phyloP scores from a whole-genome alignment of 2,888 invertebrate species.

The Clistopyga incitator region DNA sequence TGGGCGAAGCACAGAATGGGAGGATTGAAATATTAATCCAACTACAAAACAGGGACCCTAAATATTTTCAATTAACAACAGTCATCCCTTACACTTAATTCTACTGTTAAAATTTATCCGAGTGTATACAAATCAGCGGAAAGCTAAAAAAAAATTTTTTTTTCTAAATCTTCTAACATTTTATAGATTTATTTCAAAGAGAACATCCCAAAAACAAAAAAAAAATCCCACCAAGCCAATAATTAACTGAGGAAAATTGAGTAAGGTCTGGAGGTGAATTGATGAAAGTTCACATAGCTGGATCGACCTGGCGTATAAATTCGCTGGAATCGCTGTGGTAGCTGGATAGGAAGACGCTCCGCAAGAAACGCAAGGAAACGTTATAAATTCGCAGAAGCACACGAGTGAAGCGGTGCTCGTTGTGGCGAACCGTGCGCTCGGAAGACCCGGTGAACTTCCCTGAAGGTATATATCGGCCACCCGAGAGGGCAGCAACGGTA shows the following conservation, averaged over 20 bases:
- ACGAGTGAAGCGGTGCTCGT: constrained; percentile 60
- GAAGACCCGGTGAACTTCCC: constrained; percentile 66
- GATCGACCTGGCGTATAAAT: neutral
- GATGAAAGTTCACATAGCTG: constrained; percentile 1
- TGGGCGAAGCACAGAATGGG: too few relatives aligned
- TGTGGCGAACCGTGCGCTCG: constrained; percentile 38
- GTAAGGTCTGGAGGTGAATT: neutral
- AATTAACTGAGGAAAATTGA: neutral
- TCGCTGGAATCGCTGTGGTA: neutral
- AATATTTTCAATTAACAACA: too few relatives aligned
- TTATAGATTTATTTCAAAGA: too few relatives aligned
- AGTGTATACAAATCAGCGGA: too few relatives aligned
- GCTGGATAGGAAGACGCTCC: neutral
- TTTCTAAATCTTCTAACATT: too few relatives aligned
- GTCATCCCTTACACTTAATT: too few relatives aligned
- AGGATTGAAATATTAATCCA: too few relatives aligned
- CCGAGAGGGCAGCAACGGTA: constrained; percentile 66
- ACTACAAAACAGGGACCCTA: too few relatives aligned
- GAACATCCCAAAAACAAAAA: too few relatives aligned
- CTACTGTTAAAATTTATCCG: too few relatives aligned
- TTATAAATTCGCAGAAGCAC: constrained; percentile 64
- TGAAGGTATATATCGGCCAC: constrained; percentile 67
- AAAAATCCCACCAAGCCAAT: neutral
- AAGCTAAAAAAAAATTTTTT: too few relatives aligned
- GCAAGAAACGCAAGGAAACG: constrained; percentile 64